phyloP scores from a whole-genome alignment of 2,113 vertebrate genomes.

The Cheilinus undulatus region DNA sequence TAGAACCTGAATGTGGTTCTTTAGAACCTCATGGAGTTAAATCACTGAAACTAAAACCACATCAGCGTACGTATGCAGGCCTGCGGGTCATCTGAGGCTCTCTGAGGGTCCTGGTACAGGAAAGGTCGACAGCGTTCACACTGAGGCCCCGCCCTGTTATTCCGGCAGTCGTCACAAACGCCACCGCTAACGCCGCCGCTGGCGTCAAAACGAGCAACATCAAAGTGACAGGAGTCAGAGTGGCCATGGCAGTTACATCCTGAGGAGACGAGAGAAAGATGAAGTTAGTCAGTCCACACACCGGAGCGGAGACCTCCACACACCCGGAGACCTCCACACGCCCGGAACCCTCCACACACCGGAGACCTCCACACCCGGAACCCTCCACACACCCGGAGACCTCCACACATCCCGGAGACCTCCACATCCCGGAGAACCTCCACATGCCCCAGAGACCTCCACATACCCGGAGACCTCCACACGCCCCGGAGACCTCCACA shows the following conservation, averaged over 20 bases:
- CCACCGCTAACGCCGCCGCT: conserved; percentile 83
- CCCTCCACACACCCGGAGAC: too few relatives aligned
- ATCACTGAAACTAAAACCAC: not conserved
- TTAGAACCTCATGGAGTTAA: too few relatives aligned
- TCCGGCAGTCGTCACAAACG: conserved; percentile 87
- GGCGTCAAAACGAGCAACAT: conserved; percentile 72
- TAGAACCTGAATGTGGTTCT: too few relatives aligned
- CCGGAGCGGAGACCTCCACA: too few relatives aligned
- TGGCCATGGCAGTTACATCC: conserved; percentile 89
- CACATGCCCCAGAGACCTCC: too few relatives aligned
- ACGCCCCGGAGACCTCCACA: too few relatives aligned
- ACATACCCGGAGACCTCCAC: too few relatives aligned
- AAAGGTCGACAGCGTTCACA: conserved; percentile 85
- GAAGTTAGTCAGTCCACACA: not conserved
- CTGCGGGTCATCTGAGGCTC: conserved; percentile 73
- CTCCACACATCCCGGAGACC: too few relatives aligned
- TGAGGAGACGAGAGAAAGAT: conserved; percentile 50
- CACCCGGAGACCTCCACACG: too few relatives aligned
- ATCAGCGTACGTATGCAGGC: conserved; percentile 84
- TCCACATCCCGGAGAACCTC: too few relatives aligned
- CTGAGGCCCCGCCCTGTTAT: conserved; percentile 86
- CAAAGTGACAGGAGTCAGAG: conserved; percentile 88
- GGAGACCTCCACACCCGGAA: too few relatives aligned
- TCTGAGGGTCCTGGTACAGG: conserved; percentile 85
- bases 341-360: too few relatives aligned